Conservation (phyloP, 2,113 vertebrate species). For the Halcyon senegalensis region DNA sequence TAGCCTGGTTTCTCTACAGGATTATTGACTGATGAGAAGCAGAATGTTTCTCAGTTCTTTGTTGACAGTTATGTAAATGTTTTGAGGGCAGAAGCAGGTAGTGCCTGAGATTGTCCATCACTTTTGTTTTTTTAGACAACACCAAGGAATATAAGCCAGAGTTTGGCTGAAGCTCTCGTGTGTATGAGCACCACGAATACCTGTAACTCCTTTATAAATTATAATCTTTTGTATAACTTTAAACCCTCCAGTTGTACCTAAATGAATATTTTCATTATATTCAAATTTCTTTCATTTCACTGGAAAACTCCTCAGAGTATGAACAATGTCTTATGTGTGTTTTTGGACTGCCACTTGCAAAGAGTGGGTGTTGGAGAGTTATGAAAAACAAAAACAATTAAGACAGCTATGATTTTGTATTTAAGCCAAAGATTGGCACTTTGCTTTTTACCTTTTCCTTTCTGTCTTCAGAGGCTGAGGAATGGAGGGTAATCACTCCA, state of each 20-base stretch:
- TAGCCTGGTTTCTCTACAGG: neutral
- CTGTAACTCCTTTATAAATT: neutral
- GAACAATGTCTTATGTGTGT: neutral
- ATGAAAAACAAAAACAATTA: neutral
- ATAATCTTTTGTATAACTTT: neutral
- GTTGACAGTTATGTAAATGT: neutral
- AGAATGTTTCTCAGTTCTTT: neutral
- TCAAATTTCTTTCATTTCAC: neutral
- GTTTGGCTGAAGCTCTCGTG: neutral
- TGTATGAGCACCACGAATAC: rapidly evolving
- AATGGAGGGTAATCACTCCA: neutral
- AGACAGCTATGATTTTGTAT: neutral
- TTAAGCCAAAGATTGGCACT: neutral
- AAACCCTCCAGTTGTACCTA: neutral
- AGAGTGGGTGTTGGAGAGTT: neutral
- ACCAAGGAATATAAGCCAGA: neutral
- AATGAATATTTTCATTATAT: neutral
- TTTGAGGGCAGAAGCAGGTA: neutral
- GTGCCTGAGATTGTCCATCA: neutral
- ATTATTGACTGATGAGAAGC: neutral
- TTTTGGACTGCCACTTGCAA: neutral
- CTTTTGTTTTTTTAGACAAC: neutral
- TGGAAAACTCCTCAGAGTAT: neutral
- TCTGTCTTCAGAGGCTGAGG: neutral
- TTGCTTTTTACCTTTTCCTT: neutral